These are phyloP conservation scores for Dryobates pubescens DNA, from an alignment of 2,797 vertebrate genomes.

Conservation along the genomic window DNA sequence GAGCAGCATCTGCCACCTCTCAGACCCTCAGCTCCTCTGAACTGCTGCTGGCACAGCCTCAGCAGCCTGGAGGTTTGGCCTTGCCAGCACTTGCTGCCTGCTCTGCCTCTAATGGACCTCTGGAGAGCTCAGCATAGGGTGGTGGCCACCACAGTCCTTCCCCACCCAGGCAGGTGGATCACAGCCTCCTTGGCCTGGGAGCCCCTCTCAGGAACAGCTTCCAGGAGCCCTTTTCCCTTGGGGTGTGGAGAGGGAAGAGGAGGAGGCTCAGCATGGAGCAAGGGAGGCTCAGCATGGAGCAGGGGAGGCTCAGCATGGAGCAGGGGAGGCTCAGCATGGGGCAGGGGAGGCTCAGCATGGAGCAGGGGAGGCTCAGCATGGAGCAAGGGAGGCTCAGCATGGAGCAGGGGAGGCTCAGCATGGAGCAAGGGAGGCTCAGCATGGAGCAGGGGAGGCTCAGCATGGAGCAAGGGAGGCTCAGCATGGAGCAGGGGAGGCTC, in stretches of 20 bases:
- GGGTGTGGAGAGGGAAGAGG: neutral
- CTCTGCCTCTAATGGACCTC: neutral
- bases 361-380: neutral
- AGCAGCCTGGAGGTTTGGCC: neutral
- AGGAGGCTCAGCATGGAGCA: no score
- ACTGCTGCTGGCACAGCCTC: neutral
- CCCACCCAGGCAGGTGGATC: fast-evolving
- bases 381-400: no score
- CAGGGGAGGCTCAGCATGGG: neutral
- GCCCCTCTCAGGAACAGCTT: neutral
- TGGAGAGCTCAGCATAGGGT: neutral
- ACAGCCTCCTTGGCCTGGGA: neutral
- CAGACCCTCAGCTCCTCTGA: neutral
- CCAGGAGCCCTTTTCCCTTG: neutral
- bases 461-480: no score
- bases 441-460: neutral
- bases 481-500: neutral
- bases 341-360: no score
- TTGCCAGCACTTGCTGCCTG: neutral
- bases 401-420: neutral
- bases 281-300: neutral
- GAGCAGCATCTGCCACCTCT: conserved; percentile 9
- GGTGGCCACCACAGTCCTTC: fast-evolving
- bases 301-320: no score
- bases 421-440: no score